phyloP scores from a whole-genome alignment of 2,888 invertebrate genomes.

The Phaonia tiefii region DNA sequence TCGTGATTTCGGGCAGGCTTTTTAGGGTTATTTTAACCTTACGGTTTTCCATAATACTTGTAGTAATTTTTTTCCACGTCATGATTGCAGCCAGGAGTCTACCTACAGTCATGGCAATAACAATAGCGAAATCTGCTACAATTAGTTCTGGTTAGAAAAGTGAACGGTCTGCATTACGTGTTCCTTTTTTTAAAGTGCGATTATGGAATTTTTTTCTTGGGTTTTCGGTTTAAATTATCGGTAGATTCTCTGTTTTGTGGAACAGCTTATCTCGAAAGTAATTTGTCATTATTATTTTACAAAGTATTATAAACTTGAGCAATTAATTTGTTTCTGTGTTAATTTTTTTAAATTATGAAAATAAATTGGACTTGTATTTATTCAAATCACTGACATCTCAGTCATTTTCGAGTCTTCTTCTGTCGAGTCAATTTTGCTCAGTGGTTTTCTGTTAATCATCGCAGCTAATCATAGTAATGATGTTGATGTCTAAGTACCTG shows the following conservation, averaged over 20 bases:
- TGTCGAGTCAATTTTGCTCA: background rate
- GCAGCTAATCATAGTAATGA: too few species aligned
- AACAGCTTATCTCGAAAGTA: constrained; percentile 75
- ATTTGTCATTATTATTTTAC: constrained; percentile 79
- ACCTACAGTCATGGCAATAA: background rate
- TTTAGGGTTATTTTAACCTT: constrained; percentile 63
- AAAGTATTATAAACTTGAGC: constrained; percentile 65
- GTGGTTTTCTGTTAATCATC: background rate
- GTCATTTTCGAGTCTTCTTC: background rate
- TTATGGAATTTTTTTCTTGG: constrained; percentile 40
- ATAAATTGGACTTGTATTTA: constrained; percentile 65
- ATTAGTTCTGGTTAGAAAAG: constrained; percentile 76
- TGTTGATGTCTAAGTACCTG: too few species aligned
- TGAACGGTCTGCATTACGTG: constrained; percentile 55
- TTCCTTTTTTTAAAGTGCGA: constrained; percentile 57
- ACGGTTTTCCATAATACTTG: constrained; percentile 60
- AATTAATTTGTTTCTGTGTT: constrained; percentile 58
- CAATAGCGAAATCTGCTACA: constrained; percentile 75
- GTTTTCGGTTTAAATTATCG: background rate
- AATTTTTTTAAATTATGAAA: constrained; percentile 70
- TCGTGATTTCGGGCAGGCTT: constrained; percentile 4
- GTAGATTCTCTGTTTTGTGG: background rate
- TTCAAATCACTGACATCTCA: background rate
- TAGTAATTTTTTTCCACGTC: constrained; percentile 62
- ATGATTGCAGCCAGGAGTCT: constrained; percentile 68